Evolutionary conservation across 2,888 invertebrate genomes (phyloP).

Genomic region (Rutpela maculata): DNA sequence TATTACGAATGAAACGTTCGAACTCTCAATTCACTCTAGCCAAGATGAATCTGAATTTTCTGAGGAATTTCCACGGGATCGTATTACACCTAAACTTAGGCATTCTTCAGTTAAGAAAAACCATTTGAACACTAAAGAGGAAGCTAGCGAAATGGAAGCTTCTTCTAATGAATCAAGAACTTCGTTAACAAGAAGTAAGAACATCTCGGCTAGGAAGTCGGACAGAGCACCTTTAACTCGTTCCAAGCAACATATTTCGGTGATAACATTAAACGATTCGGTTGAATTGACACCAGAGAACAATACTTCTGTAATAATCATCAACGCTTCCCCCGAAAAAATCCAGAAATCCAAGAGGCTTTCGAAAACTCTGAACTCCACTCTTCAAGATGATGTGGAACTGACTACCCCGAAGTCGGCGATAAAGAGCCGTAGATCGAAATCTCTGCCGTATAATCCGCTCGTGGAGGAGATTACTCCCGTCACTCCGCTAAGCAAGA

Average conservation of each 20-base stretch:
- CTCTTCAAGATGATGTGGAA: slow-evolving; percentile 37
- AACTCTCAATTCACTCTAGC: neutral
- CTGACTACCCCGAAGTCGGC: slow-evolving; percentile 58
- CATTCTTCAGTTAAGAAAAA: slow-evolving; percentile 2
- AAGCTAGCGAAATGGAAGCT: neutral
- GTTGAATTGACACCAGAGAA: slow-evolving; percentile 49
- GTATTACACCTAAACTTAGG: neutral
- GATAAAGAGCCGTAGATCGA: slow-evolving; percentile 44
- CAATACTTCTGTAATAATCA: slow-evolving; percentile 40
- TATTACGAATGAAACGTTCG: neutral
- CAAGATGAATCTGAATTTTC: slow-evolving; percentile 3
- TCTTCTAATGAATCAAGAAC: neutral
- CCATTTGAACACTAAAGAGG: neutral
- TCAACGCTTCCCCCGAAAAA: slow-evolving; percentile 43
- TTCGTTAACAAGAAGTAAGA: neutral
- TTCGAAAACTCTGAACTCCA: slow-evolving; percentile 40
- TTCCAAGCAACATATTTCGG: slow-evolving; percentile 21
- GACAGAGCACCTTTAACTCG: neutral
- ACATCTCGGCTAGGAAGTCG: neutral
- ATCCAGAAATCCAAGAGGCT: slow-evolving; percentile 29
- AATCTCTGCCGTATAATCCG: slow-evolving; percentile 53
- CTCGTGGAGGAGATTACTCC: slow-evolving; percentile 60
- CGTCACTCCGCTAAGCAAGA: slow-evolving; percentile 42
- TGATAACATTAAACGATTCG: slow-evolving; percentile 38
- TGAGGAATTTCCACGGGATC: neutral